A percentile compares a stretch with the other conserved stretches of the same genome.
Evolutionary conservation across 1,140 invertebrate genomes (phyloP).

Genomic region (Tetramorium simillimum): DNA sequence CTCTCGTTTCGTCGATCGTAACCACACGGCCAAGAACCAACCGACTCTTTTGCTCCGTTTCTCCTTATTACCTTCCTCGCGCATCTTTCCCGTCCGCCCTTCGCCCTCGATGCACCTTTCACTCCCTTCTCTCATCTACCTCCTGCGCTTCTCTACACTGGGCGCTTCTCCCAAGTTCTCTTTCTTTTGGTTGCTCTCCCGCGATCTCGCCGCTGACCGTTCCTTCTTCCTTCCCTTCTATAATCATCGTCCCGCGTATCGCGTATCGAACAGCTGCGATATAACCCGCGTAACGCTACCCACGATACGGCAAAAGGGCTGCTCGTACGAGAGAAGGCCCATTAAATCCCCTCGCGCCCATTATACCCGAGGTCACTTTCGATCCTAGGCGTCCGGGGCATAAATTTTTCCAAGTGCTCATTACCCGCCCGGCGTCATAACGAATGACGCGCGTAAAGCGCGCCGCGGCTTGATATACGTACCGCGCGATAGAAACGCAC

Average conservation of each 20-base stretch:
- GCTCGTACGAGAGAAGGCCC: neutral
- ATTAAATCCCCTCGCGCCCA: conserved; percentile 48
- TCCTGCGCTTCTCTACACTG: neutral
- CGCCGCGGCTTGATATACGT: conserved; percentile 21
- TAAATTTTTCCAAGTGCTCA: conserved; percentile 58
- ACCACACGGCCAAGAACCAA: conserved; percentile 42
- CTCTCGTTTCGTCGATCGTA: conserved; percentile 38
- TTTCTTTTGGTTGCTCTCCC: conserved; percentile 30
- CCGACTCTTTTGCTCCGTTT: conserved; percentile 40
- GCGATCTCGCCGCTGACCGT: neutral
- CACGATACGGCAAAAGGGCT: conserved; percentile 23
- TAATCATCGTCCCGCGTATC: conserved; percentile 57
- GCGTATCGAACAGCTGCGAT: conserved; percentile 57
- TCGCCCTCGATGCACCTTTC: neutral
- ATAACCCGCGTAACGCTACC: conserved; percentile 42
- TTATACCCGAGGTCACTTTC: conserved; percentile 54
- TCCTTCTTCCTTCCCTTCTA: conserved; percentile 34
- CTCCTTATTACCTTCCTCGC: conserved; percentile 64
- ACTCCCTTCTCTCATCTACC: neutral
- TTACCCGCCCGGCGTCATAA: conserved; percentile 40
- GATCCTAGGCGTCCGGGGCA: conserved; percentile 41
- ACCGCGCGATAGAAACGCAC: conserved; percentile 1
- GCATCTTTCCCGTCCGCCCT: neutral
- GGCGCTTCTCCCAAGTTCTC: neutral
- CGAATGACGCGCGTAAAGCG: conserved; percentile 52